Evolutionary conservation across 2,797 vertebrate genomes (phyloP), one percentile per base, ranked within the genome.

Genomic region (Acanthurus lineatus): DNA sequence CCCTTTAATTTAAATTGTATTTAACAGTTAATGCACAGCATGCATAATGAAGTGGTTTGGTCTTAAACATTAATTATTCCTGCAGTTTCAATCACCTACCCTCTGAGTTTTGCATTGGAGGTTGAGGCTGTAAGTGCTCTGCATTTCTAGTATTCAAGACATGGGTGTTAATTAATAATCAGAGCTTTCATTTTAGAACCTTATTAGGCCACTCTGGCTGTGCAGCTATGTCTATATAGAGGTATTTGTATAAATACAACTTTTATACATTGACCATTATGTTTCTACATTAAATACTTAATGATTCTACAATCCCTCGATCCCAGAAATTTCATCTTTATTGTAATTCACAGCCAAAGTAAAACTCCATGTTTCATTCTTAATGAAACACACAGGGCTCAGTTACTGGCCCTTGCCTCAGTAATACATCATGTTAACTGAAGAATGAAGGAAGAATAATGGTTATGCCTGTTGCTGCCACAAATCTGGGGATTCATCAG

Each of bases 361-460:
- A 56, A 73, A 82, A 76, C 51, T 76, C 68, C 51, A 74, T 85
- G 67, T 83, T 81, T 86, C 79, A 86, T 86, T 69, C 70, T 74
- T 84, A 82, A 88, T 89, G 85, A 88, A 91, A 88, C 73, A 83
- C 76, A 83, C 76, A 62, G 73, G 79, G 74, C 77, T 86, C 88
- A 79, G 81, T 85, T 82, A 73, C 86, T 80, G 63, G 83, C 58
- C 82, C 82, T 76, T 81, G 79, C 77, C 75, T 76, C 77, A 68
- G 86, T 83, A 82, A 91, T 91, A 82, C 79, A 90, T 87, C 91
- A 91, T 77, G 82, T 87, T 91, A 91, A 90, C 83, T 85, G 86
- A 80, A 80, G 86, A 90, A 82, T 92, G 84, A 92, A 82, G 59
- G 79, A 90, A 91, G 86, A 91, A 89, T 92, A 90, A 91, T 91